Evolutionary conservation across 23 tunicate genomes (phyloP), one percentile per base, ranked within the genome.

Genomic region (Clavelina lepadiformis): DNA sequence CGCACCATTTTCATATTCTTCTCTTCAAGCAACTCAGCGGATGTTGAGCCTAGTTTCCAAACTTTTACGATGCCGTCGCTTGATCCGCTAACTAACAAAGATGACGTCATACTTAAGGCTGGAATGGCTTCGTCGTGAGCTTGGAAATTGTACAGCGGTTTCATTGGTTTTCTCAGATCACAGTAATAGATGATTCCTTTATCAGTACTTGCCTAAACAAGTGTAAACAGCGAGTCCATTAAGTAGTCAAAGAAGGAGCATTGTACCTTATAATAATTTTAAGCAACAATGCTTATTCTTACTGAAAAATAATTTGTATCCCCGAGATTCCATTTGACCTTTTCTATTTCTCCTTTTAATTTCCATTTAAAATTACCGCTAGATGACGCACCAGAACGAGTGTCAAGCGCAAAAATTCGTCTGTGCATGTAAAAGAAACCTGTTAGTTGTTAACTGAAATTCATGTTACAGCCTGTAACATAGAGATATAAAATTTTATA

Each of bases 61-160:
- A 65, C n/a, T 36, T 85, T 85, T 0, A 69, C 52, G 32, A 64
- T 22, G 2, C 83, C 83, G 63, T 85, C 94, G 37, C 83, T 85
- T 1, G 83, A 77, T 3, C 69, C 80, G 37, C 73, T 76, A 35
- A 38, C 37, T n/a, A 85, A 63, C 25, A 52, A 53, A 5, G 62
- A 58, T 33, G 68, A 47, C 30, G 45, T 49, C 33, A 84, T 19
- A 49, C 69, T 35, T 0, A 85, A 67, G 22, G 72, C 71, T 2
- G 94, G 94, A 31, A 77, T 35, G 1, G 94, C 78, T 8, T 44
- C 57, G 2, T 77, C 79, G 63, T 85, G 94, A 11, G 84, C 94
- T 56, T 63, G 53, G 77, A 81, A 85, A 25, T 27, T 52, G 51
- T 33, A 62, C 22, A 85, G 30, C 6, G 51, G 18, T 26, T 53